Evolutionary conservation across 1,140 invertebrate species (phyloP).

Genomic region (Pseudomyrmex gracilis): DNA sequence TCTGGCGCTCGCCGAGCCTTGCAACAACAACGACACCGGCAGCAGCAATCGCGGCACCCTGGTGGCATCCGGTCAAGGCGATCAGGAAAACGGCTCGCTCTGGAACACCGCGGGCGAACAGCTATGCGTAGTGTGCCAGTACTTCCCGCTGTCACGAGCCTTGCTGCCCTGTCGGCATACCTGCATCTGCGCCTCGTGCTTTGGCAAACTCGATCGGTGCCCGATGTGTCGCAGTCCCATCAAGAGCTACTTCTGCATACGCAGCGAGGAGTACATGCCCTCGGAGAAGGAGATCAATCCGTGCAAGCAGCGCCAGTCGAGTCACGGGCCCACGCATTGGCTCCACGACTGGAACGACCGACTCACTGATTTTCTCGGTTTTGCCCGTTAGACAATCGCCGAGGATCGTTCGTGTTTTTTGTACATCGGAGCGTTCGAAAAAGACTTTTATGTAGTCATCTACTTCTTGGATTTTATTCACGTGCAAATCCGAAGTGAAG

Average conservation of each 20-base stretch:
- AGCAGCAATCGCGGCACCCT: slow-evolving; percentile 76
- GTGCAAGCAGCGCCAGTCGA: slow-evolving; percentile 80
- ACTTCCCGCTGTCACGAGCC: slow-evolving; percentile 90
- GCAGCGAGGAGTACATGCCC: slow-evolving; percentile 90
- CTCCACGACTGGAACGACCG: slow-evolving; percentile 88
- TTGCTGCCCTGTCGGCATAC: slow-evolving; percentile 93
- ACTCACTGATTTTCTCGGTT: slow-evolving; percentile 88
- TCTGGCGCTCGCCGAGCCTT: slow-evolving; percentile 83
- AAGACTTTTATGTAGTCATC: neutral
- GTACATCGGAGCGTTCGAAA: too few species aligned
- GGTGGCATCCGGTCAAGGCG: slow-evolving; percentile 79
- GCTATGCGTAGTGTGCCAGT: slow-evolving; percentile 93
- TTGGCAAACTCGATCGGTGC: slow-evolving; percentile 90
- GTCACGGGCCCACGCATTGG: slow-evolving; percentile 85
- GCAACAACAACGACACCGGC: slow-evolving; percentile 79
- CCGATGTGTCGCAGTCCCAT: slow-evolving; percentile 93
- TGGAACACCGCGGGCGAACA: slow-evolving; percentile 88
- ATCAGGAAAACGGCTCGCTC: slow-evolving; percentile 83
- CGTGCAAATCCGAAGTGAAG: neutral
- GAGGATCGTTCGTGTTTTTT: neutral
- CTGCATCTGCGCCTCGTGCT: slow-evolving; percentile 92
- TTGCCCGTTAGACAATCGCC: slow-evolving; percentile 81
- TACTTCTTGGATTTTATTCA: slow-evolving; percentile 3
- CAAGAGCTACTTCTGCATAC: slow-evolving; percentile 92
- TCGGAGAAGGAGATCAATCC: slow-evolving; percentile 85